Percentiles rank a stretch among this genome's conserved stretches.
phyloP scores from a whole-genome alignment of 2,797 vertebrate genomes.

The Clarias laeviceps region DNA sequence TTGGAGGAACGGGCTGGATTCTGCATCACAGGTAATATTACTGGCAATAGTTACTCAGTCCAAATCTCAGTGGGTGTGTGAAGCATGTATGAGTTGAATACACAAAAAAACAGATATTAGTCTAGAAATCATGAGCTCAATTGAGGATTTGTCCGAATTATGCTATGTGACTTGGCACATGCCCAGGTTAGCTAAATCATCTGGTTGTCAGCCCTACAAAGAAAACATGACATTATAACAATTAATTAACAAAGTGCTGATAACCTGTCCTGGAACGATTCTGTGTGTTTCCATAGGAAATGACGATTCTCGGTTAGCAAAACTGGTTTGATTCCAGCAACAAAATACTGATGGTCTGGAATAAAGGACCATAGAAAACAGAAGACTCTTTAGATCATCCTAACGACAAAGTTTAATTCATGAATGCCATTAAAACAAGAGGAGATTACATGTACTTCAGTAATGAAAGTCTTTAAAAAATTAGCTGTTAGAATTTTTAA shows the following conservation, averaged over 20 bases:
- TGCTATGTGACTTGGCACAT: not conserved
- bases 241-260: not conserved
- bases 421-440: not conserved
- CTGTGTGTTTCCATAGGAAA: not conserved
- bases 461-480: no score
- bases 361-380: not conserved
- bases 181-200: not conserved
- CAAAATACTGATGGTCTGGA: not conserved
- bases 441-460: not conserved
- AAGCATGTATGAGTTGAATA: constrained; percentile 34
- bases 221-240: not conserved
- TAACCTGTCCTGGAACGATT: not conserved
- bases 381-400: not conserved
- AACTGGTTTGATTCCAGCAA: not conserved
- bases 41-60: constrained; percentile 52
- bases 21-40: constrained; percentile 72
- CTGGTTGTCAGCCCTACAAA: no score
- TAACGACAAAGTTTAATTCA: not conserved
- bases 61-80: constrained; percentile 51
- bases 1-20: constrained; percentile 51
- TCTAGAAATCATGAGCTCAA: not conserved
- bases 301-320: not conserved
- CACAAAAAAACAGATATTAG: not conserved
- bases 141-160: not conserved
- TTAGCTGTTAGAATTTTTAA: no score